Base-by-base conservation (phyloP, 2,797 vertebrate genomes). In the Hirundo rustica region DNA sequence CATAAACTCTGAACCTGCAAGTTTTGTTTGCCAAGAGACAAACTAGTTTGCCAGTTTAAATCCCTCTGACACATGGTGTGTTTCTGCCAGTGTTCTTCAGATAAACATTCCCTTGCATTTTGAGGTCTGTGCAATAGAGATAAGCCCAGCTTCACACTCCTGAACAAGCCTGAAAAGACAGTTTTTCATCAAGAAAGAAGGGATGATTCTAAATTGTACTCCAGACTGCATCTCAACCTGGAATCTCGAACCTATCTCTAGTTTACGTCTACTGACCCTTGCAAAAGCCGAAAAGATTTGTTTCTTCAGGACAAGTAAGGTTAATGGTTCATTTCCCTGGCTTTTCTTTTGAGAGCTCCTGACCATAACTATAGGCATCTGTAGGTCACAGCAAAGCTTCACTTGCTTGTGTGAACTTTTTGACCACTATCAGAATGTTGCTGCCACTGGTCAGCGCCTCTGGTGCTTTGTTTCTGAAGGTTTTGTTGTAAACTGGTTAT, bases 351-450 rank as follows among this genome's bases (percentile, higher is more conserved):
- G 36, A 61, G 27, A 75, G 10, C 8, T 25, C 20, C 30, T 89
- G 57, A n/a, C 47, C 40, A 2, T 13, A 77, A 14, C 27, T 38
- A 11, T 38, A 88, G 45, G 12, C 54, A 57, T 72, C 18, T 64
- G 22, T 38, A 61, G 36, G 22, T 91, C 51, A 25, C 48, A 66
- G 3, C 38, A 47, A 67, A 92, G 25, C 32, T 89, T 75, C 40
- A 9, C 47, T 53, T 78, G 30, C 26, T 4, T 1, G 0, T 48
- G 54, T 72, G 64, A 84, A 64, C 66, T 71, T 77, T 51, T 23
- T 2, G 7, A 23, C 38, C 2, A 0, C n/a, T 83, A 8, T 78
- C 50, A 36, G 62, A 93, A 80, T 0, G 0, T 65, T 1, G 1
- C 66, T 79, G 81, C 42, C 55, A 32, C 88, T 79, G 77, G 51